Evolutionary conservation across 2,113 vertebrate species (phyloP), one percentile per base, ranked within the genome.

Genomic region (Ailuropoda melanoleuca): DNA sequence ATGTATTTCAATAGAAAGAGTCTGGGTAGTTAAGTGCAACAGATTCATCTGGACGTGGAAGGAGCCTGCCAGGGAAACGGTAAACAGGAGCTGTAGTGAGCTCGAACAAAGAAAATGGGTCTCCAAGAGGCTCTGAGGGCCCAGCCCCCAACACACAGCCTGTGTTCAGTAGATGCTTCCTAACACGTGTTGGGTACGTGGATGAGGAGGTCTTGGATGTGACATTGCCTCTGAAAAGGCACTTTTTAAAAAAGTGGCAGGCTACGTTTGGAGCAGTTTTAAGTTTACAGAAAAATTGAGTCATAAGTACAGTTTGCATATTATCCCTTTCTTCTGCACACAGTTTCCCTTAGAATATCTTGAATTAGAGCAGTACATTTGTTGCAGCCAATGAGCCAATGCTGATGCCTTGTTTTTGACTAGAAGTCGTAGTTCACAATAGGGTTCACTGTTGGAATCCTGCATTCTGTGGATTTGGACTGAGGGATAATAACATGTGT

Each of bases 141-240:
- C 34, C 7, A 5, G 15, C 17, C 15, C 19, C 29, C 26, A 26
- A 8, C 55, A 4, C 43, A 0, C 2, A 24, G 43, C 26, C 60
- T 3, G 1, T 29, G 60, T 13, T 4, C 24, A 1, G 1, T 1
- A 9, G 8, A 12, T n/a, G 15, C 37, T 37, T 72, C 26, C 0
- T 5, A 1, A 15, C 17, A 37, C 1, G 0, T 2, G 15, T 12
- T 15, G 4, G 13, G 4, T 5, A 7, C 0, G 0, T 37, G 3
- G 46, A 7, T 24, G 31, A 34, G 2, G 4, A 19, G 2, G 19
- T n/a, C 24, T 24, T 0, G 7, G 56, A 7, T 4, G 17, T 8
- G 0, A 1, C n/a, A 1, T 2, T 26, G 23, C 19, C 3, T 29
- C 24, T 4, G 53, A 64, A 62, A 90, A 66, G 56, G 12, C 55